Base-by-base conservation (phyloP, 2,888 invertebrate genomes). In the Mythimna impura region DNA sequence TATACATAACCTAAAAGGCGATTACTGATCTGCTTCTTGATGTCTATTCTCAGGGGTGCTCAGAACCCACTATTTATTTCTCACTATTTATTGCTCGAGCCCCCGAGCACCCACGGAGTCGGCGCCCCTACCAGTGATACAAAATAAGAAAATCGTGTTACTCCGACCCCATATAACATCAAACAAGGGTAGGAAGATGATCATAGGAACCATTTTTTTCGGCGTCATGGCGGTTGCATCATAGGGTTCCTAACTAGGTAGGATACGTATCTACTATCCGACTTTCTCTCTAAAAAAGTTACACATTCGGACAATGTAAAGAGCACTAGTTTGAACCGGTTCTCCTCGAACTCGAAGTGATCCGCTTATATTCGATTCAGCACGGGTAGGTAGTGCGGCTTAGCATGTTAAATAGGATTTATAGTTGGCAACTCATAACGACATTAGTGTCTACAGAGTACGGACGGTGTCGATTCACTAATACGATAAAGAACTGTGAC, bases 401-500 rank as follows among this genome's bases (percentile, higher is more conserved):
- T 76, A 72, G 66, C 70, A 70, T 71, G 65, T 71, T 67, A 78
- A 83, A 86, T 86, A 69, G 79, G 84, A 83, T 84, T 83, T 84
- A 72, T 69, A 73, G 70, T 76, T 65, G 8, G 63, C 60, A 74
- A 65, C 61, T 71, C 73, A 74, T 80, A 78, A 78, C 78, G 50
- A 71, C 81, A 73, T 78, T 82, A 75, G 72, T 66, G 66, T 60
- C 25, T 52, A 50, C 20, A 50, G 2, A 50, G 30, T 54, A 67
- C 62, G 75, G 63, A 57, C 57, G 54, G 57, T n/a, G 43, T 25
- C 22, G 22, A 58, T 47, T 73, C 43, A 6, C 70, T 76, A 40
- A 76, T 76, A 47, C 25, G 3, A 47, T 74, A 43, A 12, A 40
- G 30, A 25, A 75, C 43, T 55, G 22, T 34, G 14, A 47, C 14